A percentile compares a stretch with the other conserved stretches of the same genome.
phyloP scores from a whole-genome alignment of 2,888 invertebrate genomes.

The Megalurothrips usitatus region DNA sequence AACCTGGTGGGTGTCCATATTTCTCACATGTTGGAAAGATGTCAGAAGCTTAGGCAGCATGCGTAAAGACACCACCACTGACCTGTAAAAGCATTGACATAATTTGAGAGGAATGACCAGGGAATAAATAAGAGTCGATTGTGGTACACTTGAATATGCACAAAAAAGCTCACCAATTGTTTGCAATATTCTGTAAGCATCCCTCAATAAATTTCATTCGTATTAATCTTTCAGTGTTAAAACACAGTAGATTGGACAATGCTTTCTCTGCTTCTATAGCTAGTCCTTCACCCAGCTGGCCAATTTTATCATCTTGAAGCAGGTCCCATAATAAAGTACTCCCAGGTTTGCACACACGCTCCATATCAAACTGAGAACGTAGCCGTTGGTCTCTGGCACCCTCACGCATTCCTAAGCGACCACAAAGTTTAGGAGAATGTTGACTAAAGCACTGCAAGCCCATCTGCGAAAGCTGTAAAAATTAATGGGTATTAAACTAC shows the following conservation, averaged over 20 bases:
- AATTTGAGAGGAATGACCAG: not conserved
- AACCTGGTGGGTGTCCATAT: constrained; percentile 78
- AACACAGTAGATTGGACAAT: constrained; percentile 81
- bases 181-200: constrained; percentile 81
- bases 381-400: constrained; percentile 40
- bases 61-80: constrained; percentile 83
- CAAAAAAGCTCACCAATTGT: constrained; percentile 59
- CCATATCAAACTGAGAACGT: constrained; percentile 54
- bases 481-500: not conserved
- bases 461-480: constrained; percentile 11
- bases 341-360: constrained; percentile 83
- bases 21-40: constrained; percentile 84
- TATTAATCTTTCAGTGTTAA: constrained; percentile 83
- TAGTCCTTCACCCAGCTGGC: constrained; percentile 81
- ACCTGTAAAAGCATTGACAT: constrained; percentile 50
- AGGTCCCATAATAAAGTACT: constrained; percentile 92
- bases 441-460: constrained; percentile 36
- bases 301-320: constrained; percentile 84
- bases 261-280: constrained; percentile 93
- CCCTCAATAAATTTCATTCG: constrained; percentile 94
- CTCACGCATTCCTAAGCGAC: constrained; percentile 13
- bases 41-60: constrained; percentile 84
- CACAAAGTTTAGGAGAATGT: constrained; percentile 5
- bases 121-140: constrained; percentile 8
- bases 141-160: constrained; percentile 35